These are phyloP conservation scores for Octodonta nipae DNA, from an alignment of 2,888 invertebrate species.

Conservation along the genomic window DNA sequence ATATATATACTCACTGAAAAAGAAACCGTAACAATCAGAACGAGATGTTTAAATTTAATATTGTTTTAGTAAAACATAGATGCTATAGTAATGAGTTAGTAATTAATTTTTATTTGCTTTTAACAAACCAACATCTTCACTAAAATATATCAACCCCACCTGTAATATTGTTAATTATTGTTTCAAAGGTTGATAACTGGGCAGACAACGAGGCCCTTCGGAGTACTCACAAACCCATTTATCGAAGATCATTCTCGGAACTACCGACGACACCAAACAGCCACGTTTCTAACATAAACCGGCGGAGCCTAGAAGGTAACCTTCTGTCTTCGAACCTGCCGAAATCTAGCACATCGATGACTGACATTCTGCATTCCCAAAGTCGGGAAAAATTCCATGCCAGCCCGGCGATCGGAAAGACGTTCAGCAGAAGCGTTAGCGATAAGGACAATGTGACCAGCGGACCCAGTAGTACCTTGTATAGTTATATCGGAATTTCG, in stretches of 20 bases:
- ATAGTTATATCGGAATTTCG: slow-evolving; percentile 34
- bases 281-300: slow-evolving; percentile 27
- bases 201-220: slow-evolving; percentile 33
- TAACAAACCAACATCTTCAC: too few relatives aligned
- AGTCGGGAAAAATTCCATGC: slow-evolving; percentile 13
- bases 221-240: slow-evolving; percentile 33
- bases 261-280: slow-evolving; percentile 28
- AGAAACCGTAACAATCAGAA: too few relatives aligned
- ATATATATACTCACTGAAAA: too few relatives aligned
- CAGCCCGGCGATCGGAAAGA: slow-evolving; percentile 22
- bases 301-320: slow-evolving; percentile 32
- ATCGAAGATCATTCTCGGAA: slow-evolving; percentile 39
- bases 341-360: slow-evolving; percentile 34
- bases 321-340: slow-evolving; percentile 26
- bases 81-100: too few relatives aligned
- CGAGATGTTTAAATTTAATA: too few relatives aligned
- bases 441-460: slow-evolving; percentile 17
- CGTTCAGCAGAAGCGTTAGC: slow-evolving; percentile 25
- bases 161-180: too few relatives aligned
- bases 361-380: slow-evolving; percentile 31
- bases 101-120: too few relatives aligned
- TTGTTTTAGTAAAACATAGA: too few relatives aligned
- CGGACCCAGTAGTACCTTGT: slow-evolving; percentile 27
- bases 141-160: too few relatives aligned
- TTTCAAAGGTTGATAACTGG: slow-evolving; percentile 36